Conservation (phyloP, 53 echinoderm and acorn worm genomes). For the Crossaster papposus region DNA sequence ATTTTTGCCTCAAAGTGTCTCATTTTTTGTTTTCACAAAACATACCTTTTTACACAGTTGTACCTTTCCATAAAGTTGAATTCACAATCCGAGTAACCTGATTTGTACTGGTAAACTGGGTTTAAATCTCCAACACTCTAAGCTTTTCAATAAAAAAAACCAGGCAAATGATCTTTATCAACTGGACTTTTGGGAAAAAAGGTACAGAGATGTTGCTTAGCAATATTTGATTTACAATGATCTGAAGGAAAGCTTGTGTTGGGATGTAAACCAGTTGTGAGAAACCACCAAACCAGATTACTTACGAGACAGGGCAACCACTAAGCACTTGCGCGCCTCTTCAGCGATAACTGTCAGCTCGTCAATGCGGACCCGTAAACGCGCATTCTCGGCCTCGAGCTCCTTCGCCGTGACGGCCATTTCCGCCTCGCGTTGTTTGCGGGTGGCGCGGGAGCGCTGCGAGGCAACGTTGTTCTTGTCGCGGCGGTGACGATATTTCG, state of each 20-base stretch:
- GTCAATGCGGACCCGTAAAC: constrained; percentile 68
- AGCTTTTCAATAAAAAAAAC: not conserved
- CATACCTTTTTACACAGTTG: constrained; percentile 11
- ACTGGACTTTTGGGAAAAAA: not conserved
- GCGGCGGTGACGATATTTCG: constrained; percentile 69
- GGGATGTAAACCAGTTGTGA: not conserved
- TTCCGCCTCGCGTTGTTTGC: constrained; percentile 65
- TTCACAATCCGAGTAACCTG: constrained; percentile 40
- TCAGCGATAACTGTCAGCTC: constrained; percentile 74
- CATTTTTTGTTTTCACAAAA: constrained; percentile 9
- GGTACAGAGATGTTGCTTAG: not conserved
- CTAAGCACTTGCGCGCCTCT: constrained; percentile 67
- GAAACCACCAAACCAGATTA: constrained; percentile 55
- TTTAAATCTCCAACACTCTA: not conserved
- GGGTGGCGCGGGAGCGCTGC: constrained; percentile 65
- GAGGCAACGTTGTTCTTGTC: constrained; percentile 87
- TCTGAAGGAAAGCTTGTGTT: not conserved
- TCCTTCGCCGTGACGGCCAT: constrained; percentile 60
- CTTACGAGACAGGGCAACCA: constrained; percentile 61
- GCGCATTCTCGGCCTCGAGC: constrained; percentile 73
- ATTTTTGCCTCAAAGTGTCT: no score
- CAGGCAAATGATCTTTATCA: not conserved
- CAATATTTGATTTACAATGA: not conserved
- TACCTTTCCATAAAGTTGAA: constrained; percentile 1
- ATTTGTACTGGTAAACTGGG: constrained; percentile 29